A percentile compares a stretch with the other conserved stretches of the same genome.
Evolutionary conservation across 2,797 vertebrate genomes (phyloP).

Genomic region (Pyrocephalus nanus): DNA sequence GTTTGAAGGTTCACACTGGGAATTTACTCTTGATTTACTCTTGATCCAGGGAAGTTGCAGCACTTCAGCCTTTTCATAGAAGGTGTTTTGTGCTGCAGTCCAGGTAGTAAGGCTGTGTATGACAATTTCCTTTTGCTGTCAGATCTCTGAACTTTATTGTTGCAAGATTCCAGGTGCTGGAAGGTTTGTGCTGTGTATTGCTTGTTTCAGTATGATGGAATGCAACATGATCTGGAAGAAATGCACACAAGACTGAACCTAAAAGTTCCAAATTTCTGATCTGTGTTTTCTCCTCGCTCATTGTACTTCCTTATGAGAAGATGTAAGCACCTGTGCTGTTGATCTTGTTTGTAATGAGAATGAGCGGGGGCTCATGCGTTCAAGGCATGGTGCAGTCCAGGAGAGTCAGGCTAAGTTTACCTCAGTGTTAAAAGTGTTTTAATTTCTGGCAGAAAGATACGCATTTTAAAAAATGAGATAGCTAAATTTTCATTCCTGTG

Average conservation of each 20-base stretch:
- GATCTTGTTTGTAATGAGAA: background rate
- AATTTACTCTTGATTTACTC: slow-evolving; percentile 23
- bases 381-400: background rate
- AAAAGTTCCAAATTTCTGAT: background rate
- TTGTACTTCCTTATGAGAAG: background rate
- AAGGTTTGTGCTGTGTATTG: background rate
- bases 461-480: background rate
- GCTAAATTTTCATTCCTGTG: background rate
- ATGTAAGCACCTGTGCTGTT: background rate
- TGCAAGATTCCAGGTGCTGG: background rate
- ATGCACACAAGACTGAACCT: background rate
- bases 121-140: slow-evolving; percentile 23
- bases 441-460: background rate
- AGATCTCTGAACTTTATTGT: background rate
- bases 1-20: slow-evolving; percentile 5
- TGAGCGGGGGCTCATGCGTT: background rate
- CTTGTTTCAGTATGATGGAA: background rate
- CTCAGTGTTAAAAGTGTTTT: background rate
- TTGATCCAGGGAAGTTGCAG: background rate
- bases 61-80: background rate
- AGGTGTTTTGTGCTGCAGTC: background rate
- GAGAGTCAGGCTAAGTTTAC: background rate
- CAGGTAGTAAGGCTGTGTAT: background rate
- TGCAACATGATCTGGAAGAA: background rate
- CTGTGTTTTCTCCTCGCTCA: background rate